Conservation (phyloP, 2,113 vertebrate genomes). For the Oriolus oriolus region DNA sequence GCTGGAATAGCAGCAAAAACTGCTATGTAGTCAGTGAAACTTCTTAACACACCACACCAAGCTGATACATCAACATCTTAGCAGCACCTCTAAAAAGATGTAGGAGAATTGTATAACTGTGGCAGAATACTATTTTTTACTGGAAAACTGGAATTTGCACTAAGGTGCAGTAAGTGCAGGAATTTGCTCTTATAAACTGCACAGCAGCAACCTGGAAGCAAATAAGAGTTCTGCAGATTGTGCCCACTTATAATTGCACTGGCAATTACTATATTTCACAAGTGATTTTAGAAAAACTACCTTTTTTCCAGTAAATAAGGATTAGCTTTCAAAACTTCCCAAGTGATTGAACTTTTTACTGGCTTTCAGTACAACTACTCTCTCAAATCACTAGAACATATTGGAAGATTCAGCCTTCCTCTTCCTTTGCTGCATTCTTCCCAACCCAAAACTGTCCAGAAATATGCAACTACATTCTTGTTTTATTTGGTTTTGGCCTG, state of each 20-base stretch:
- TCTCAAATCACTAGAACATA: not conserved
- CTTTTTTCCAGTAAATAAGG: not conserved
- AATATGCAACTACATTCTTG: not conserved
- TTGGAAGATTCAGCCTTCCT: not conserved
- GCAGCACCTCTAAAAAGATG: not conserved
- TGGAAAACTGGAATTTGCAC: not conserved
- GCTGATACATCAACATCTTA: not conserved
- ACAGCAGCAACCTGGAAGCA: not conserved
- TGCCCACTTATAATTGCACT: not conserved
- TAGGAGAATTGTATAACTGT: not conserved
- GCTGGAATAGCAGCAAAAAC: not conserved
- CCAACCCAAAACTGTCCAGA: not conserved
- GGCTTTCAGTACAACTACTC: not conserved
- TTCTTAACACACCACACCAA: not conserved
- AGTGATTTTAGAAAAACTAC: not conserved
- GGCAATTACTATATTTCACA: not conserved
- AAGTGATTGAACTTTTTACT: not conserved
- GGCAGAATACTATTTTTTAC: not conserved
- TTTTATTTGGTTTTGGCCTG: not conserved
- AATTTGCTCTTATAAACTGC: not conserved
- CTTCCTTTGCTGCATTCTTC: not conserved
- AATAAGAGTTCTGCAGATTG: not conserved
- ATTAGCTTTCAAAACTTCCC: not conserved
- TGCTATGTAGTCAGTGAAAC: not conserved
- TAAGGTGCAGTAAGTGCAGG: not conserved